These are phyloP conservation scores for Falco rusticolus DNA, from an alignment of 2,797 vertebrate genomes.

Conservation along the genomic window DNA sequence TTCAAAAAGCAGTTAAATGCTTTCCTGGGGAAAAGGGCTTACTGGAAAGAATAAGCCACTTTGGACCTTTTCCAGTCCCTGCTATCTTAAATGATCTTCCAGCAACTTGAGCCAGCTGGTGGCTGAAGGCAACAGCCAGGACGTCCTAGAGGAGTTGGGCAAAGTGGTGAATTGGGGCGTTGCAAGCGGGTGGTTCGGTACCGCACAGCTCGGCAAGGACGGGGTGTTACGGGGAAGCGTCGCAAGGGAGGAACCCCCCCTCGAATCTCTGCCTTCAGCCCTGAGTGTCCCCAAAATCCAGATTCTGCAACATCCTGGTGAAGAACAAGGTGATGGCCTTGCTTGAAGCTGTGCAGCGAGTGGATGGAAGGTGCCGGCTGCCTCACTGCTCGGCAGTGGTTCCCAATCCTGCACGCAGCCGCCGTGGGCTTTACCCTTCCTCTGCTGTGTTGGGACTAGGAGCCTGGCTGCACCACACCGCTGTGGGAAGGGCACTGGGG, in stretches of 20 bases:
- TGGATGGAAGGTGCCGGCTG: not conserved
- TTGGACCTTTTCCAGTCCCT: not conserved
- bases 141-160: not conserved
- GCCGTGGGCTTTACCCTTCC: not conserved
- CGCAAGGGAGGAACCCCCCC: not conserved
- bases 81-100: constrained; percentile 31
- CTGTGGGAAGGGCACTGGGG: not conserved
- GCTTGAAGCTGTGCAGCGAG: not conserved
- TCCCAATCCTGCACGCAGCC: rapidly evolving
- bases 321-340: not conserved
- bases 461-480: rapidly evolving
- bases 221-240: rapidly evolving
- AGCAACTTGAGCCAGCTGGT: not conserved
- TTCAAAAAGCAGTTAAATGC: constrained; percentile 61
- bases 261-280: not conserved
- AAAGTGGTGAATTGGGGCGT: rapidly evolving
- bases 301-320: rapidly evolving
- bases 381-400: rapidly evolving
- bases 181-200: rapidly evolving
- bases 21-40: constrained; percentile 18
- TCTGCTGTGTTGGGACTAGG: rapidly evolving
- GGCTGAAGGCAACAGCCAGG: not conserved
- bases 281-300: not conserved
- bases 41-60: not conserved
- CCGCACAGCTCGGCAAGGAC: not conserved